phyloP scores from a whole-genome alignment of 2,113 vertebrate genomes.

The Odontesthes bonariensis region DNA sequence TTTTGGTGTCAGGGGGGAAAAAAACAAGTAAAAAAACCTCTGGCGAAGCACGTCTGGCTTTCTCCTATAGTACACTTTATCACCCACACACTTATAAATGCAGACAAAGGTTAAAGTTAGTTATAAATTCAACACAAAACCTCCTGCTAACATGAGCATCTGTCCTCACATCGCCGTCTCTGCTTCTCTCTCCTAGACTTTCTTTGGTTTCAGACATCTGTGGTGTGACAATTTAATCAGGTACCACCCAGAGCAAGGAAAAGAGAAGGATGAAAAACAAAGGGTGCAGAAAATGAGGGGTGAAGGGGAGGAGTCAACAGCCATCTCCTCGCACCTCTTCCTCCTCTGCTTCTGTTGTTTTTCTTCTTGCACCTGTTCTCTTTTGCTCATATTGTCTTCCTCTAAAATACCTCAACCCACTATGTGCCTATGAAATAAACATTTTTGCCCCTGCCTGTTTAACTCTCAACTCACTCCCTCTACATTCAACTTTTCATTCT shows the following conservation, averaged over 20 bases:
- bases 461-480: constrained; percentile 2
- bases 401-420: constrained; percentile 15
- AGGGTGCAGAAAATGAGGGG: constrained; percentile 21
- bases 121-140: constrained; percentile 39
- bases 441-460: constrained; percentile 2
- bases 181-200: constrained; percentile 16
- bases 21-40: background rate
- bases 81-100: constrained; percentile 3
- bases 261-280: constrained; percentile 36
- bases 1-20: background rate
- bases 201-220: constrained; percentile 47
- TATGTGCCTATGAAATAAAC: constrained; percentile 6
- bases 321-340: constrained; percentile 6
- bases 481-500: background rate
- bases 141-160: constrained; percentile 34
- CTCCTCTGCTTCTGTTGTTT: constrained; percentile 6
- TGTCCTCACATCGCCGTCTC: background rate
- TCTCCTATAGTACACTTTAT: constrained; percentile 17
- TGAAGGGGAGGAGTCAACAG: constrained; percentile 2
- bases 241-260: constrained; percentile 41
- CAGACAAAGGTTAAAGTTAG: constrained; percentile 14
- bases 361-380: constrained; percentile 10
- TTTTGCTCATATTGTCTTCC: background rate
- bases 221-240: constrained; percentile 67
- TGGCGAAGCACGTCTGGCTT: constrained; percentile 11